Percentiles rank a stretch among this genome's conserved stretches.
Evolutionary conservation across 2,888 invertebrate species (phyloP).

Genomic region (Himalopsyche kuldschensis): DNA sequence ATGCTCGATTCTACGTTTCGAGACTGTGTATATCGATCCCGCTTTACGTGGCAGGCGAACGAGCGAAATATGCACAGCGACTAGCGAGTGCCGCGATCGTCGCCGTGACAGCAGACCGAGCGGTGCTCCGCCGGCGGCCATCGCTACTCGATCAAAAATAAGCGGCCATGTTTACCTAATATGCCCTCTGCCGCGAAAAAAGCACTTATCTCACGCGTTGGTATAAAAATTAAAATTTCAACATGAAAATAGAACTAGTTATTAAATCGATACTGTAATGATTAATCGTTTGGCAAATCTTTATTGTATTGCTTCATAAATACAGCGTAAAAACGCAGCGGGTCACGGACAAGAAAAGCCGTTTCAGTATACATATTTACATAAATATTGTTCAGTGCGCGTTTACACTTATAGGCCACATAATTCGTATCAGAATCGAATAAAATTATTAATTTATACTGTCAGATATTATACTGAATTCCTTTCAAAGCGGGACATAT

Average conservation of each 20-base stretch:
- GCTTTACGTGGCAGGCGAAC: constrained; percentile 30
- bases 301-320: background rate
- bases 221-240: background rate
- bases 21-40: constrained; percentile 30
- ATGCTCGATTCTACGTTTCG: constrained; percentile 23
- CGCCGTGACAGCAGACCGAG: constrained; percentile 27
- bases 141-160: background rate
- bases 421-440: background rate
- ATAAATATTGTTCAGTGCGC: background rate
- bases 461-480: too few species aligned
- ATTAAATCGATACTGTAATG: background rate
- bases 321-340: background rate
- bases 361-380: background rate
- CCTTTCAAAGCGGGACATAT: too few species aligned
- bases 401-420: background rate
- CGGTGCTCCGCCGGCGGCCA: background rate
- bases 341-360: background rate
- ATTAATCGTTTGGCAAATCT: background rate
- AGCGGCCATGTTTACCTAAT: background rate
- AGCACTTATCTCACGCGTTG: background rate
- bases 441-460: too few species aligned
- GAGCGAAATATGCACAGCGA: constrained; percentile 43
- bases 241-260: background rate
- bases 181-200: background rate
- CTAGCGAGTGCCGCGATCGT: constrained; percentile 51